phyloP scores from a whole-genome alignment of 1,140 invertebrate genomes.

The Tetragonula clypearis region DNA sequence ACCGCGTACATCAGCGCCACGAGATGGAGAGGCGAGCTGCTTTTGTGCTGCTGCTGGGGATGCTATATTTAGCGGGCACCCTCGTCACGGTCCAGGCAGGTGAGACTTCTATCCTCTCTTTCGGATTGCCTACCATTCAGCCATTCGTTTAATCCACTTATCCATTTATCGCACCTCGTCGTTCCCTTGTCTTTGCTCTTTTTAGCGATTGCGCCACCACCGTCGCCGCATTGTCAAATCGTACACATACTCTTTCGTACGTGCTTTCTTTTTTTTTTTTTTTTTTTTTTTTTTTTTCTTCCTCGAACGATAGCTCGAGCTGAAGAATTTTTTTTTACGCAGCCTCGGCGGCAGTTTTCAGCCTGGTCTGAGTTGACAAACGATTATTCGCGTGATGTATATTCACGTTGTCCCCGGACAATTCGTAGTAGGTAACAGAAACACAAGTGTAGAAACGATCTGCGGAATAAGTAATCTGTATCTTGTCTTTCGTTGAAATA shows the following conservation, averaged over 20 bases:
- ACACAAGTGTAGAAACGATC: too few species aligned
- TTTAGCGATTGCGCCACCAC: not conserved
- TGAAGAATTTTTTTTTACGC: too few species aligned
- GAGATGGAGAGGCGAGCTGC: slow-evolving; percentile 77
- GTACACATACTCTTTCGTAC: not conserved
- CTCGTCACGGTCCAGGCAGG: slow-evolving; percentile 75
- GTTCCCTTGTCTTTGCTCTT: not conserved
- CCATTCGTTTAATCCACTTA: slow-evolving; percentile 41
- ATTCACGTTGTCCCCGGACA: too few species aligned
- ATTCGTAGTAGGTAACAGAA: too few species aligned
- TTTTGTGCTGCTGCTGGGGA: slow-evolving; percentile 75
- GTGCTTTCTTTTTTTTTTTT: not conserved
- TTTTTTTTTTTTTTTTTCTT: not conserved
- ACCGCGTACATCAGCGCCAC: slow-evolving; percentile 62
- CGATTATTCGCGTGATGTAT: too few species aligned
- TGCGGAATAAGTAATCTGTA: too few species aligned
- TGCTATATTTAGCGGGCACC: slow-evolving; percentile 80
- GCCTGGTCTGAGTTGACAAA: not conserved
- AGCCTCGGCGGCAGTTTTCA: too few species aligned
- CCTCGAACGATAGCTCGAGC: not conserved
- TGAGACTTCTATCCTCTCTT: slow-evolving; percentile 65
- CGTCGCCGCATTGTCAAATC: not conserved
- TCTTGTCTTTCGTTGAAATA: too few species aligned
- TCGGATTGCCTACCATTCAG: slow-evolving; percentile 32
- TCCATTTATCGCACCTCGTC: not conserved